These are phyloP conservation scores for Lomographa bimaculata DNA, from an alignment of 2,888 invertebrate species.

Conservation along the genomic window DNA sequence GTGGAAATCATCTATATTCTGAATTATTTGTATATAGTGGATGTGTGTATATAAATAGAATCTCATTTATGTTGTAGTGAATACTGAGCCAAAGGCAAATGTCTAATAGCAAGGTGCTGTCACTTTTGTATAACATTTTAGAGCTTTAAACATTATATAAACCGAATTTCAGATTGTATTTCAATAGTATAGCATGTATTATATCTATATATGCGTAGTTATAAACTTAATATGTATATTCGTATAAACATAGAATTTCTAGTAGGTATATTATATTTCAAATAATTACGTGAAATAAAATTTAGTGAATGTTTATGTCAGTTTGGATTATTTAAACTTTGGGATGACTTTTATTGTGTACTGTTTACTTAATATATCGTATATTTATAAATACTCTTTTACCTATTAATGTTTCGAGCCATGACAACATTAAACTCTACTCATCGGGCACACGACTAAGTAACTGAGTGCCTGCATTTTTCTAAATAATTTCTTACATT, in stretches of 20 bases:
- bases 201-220: conserved; percentile 26
- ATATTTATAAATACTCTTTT: no score
- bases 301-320: no score
- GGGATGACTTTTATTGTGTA: conserved; percentile 1
- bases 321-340: not conserved
- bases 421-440: conserved; percentile 7
- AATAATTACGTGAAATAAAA: no score
- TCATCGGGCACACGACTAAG: no score
- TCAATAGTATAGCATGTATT: conserved; percentile 17
- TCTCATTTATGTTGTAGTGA: conserved; percentile 50
- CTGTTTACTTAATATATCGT: no score
- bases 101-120: conserved; percentile 74
- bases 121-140: conserved; percentile 58
- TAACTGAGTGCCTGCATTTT: conserved; percentile 14
- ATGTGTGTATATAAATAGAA: conserved; percentile 57
- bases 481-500: conserved; percentile 9
- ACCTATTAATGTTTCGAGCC: no score
- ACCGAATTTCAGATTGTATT: conserved; percentile 52
- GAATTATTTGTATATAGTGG: conserved; percentile 45
- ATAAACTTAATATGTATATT: conserved; percentile 28
- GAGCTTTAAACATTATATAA: conserved; percentile 60
- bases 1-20: conserved; percentile 20
- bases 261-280: conserved; percentile 1
- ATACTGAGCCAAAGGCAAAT: conserved; percentile 77
- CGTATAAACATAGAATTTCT: conserved; percentile 27